Evolutionary conservation across 2,797 vertebrate species (phyloP), one percentile per base, ranked within the genome.

Genomic region (Enteromius mattozi): DNA sequence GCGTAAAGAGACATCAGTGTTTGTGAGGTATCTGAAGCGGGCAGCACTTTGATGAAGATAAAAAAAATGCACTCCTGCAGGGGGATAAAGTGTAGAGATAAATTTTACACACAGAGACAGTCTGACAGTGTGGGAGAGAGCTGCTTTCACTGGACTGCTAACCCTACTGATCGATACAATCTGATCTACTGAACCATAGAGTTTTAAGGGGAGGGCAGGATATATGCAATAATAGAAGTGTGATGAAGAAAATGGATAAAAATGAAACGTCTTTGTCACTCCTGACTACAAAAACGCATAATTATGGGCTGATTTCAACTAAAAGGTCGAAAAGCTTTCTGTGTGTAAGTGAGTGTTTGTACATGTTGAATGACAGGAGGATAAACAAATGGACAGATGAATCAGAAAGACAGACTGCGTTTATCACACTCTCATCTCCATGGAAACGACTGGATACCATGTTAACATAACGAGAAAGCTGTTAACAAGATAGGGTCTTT

Each of bases 21-120:
- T 78, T 78, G 77, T 45, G 24, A 78, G 37, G 65, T 69, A 30
- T 80, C 61, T 80, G 42, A 80, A 80, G 78, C 51, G 30, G 61
- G 27, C 30, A 80, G 78, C 42, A 51, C 27, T 51, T 49, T 10
- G 14, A 80, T 14, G 3, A 10, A 79, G 61, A 49, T 66, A 33
- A 49, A 65, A 65, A 66, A 21, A 77, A 10, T 16, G 17, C 42
- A 30, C 40, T 79, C 61, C 63, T 80, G 30, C 27, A 17, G 47
- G 63, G 63, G 63, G 10, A 54, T 49, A 47, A 66, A 66, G 78
- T 7, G 0, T 17, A 35, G 27, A 80, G 63, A 80, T 80, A 19
- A 69, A 69, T 24, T 68, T 54, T 69, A 40, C 30, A 80, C 63
- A 30, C 19, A 21, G 16, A 78, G 2, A 30, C 37, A 33, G 76